Conservation (phyloP, 2,888 invertebrate species). For the Pardosa pseudoannulata region DNA sequence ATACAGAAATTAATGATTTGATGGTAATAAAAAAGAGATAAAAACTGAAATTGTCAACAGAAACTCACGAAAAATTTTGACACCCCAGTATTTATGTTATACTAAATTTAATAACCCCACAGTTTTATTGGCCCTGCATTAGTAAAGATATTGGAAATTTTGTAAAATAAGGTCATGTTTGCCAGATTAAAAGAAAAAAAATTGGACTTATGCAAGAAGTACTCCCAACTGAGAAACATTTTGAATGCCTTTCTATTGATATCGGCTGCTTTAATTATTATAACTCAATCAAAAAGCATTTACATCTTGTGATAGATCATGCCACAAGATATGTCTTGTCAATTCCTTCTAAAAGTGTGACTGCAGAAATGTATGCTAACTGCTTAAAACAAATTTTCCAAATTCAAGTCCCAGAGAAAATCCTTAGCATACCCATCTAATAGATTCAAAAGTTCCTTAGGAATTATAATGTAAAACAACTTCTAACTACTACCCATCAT, state of each 20-base stretch:
- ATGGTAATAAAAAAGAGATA: no score
- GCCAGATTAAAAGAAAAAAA: constrained; percentile 3
- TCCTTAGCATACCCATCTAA: neutral
- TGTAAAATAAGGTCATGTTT: no score
- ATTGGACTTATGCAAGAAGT: neutral
- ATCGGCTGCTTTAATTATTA: constrained; percentile 8
- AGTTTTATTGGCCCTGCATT: no score
- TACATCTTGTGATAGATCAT: no score
- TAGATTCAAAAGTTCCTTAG: neutral
- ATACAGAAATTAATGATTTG: no score
- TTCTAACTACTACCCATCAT: neutral
- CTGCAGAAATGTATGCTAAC: constrained; percentile 5
- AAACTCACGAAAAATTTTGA: no score
- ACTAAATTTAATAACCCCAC: no score
- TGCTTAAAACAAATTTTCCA: constrained; percentile 10
- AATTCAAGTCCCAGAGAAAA: neutral
- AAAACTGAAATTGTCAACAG: no score
- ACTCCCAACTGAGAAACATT: constrained; percentile 2
- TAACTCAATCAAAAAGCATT: neutral
- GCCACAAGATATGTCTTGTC: neutral
- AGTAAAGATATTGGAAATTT: no score
- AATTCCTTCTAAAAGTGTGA: constrained; percentile 13
- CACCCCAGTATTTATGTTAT: no score
- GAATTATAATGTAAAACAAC: constrained; percentile 1
- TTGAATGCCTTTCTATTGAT: constrained; percentile 1